Evolutionary conservation across 2,113 vertebrate species (phyloP), one percentile per base, ranked within the genome.

Genomic region (Sapajus apella): DNA sequence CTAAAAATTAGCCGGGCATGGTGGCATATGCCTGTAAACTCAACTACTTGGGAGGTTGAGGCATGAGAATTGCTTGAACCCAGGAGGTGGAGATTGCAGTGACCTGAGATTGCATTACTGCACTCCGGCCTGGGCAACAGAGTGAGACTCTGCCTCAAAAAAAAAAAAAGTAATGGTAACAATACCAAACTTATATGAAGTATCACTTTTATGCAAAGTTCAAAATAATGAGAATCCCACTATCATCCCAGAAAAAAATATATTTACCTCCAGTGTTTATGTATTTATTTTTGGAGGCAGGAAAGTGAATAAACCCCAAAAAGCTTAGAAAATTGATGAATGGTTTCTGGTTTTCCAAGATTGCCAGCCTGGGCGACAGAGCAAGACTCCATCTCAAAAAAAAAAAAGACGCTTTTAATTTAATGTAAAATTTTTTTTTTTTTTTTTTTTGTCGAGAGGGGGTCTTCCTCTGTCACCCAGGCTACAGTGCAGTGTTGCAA

Each of bases 161-260:
- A 68, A 35, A 68, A 68, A 61, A 80, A 52, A 94, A 90, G n/a
- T 56, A 90, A 73, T 11, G 11, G 18, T 56, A 79, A 89, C 1
- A 92, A 45, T 47, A 75, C 7, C 89, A 83, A 89, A 56, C 40
- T 86, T 58, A 91, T 10, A 40, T 56, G 20, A 66, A 77, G n/a
- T 93, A 55, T 70, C 17, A 84, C n/a, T 89, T 95, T 32, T 91
- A 40, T 81, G 10, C 3, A 92, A 94, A 87, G 43, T 81, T 94
- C 18, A 80, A 47, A 80, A 96, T 56, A 83, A 7, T 79, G 45
- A 96, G 64, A 80, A 43, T 80, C 32, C 16, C 8, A 91, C 12
- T 10, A 45, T 8, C 9, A 37, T 21, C 43, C 35, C 18, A 58
- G 20, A 61, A 84, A 43, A 45, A n/a, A 35, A 64, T 14, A 47